Percentiles rank a stretch among this genome's conserved stretches.
Evolutionary conservation across 2,113 vertebrate genomes (phyloP).

Genomic region (Gasterosteus nipponicus): DNA sequence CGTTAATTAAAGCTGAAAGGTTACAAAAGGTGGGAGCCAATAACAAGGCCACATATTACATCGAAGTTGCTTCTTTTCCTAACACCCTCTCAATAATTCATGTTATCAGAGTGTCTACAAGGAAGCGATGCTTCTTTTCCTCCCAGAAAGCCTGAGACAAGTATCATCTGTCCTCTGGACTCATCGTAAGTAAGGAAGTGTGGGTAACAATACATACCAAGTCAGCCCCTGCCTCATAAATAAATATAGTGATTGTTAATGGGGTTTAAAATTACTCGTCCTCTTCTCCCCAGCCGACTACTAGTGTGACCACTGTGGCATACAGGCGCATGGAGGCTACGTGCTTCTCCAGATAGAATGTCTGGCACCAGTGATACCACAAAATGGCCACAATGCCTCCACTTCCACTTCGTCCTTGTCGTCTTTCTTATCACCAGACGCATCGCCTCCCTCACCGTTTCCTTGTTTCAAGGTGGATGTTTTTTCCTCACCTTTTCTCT

Average conservation of each 20-base stretch:
- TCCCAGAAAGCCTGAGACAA: conserved; percentile 71
- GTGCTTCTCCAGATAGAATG: conserved; percentile 71
- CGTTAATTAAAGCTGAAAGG: conserved; percentile 85
- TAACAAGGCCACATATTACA: conserved; percentile 83
- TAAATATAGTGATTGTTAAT: conserved; percentile 86
- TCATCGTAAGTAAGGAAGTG: conserved; percentile 78
- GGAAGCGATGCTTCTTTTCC: conserved; percentile 74
- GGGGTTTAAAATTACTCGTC: conserved; percentile 85
- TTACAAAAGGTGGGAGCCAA: conserved; percentile 85
- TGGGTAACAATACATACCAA: conserved; percentile 74
- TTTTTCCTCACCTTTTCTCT: conserved; percentile 32
- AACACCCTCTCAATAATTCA: conserved; percentile 84
- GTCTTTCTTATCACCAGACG: conserved; percentile 44
- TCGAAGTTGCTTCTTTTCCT: conserved; percentile 78
- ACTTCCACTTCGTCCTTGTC: conserved; percentile 61
- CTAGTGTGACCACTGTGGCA: conserved; percentile 78
- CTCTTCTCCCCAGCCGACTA: conserved; percentile 71
- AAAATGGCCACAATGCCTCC: conserved; percentile 64
- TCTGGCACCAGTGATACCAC: conserved; percentile 74
- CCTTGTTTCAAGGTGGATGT: conserved; percentile 53
- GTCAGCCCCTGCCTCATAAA: conserved; percentile 78
- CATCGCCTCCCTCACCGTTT: conserved; percentile 61
- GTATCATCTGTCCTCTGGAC: conserved; percentile 76
- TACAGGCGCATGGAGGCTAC: conserved; percentile 66
- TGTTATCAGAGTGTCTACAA: conserved; percentile 70